Evolutionary conservation across 1,140 invertebrate genomes (phyloP).

Genomic region (Drosophila teissieri): DNA sequence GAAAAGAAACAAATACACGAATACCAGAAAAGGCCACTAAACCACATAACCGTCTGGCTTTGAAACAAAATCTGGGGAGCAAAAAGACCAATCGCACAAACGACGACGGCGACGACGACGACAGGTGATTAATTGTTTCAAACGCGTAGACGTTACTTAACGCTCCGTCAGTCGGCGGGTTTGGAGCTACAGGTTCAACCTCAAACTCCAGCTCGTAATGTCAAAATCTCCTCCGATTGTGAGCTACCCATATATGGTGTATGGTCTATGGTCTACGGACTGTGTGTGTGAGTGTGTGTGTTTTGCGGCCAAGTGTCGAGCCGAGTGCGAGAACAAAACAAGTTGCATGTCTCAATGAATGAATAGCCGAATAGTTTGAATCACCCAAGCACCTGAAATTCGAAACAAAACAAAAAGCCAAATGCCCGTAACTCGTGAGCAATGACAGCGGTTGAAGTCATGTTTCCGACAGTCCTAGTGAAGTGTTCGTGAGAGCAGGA

Average conservation of each 20-base stretch:
- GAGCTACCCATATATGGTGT: constrained; percentile 51
- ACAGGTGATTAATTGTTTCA: constrained; percentile 82
- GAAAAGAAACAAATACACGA: constrained; percentile 45
- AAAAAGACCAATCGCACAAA: constrained; percentile 62
- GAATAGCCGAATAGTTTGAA: constrained; percentile 76
- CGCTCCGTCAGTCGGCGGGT: constrained; percentile 43
- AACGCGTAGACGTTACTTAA: constrained; percentile 81
- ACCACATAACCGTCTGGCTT: constrained; percentile 64
- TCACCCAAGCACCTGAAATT: constrained; percentile 78
- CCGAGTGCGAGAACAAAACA: constrained; percentile 72
- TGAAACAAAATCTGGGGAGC: constrained; percentile 40
- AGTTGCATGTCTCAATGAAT: constrained; percentile 76
- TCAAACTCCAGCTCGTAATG: constrained; percentile 59
- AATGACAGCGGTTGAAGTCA: constrained; percentile 80
- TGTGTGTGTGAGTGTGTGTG: constrained; percentile 18
- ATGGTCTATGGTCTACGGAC: too few relatives aligned
- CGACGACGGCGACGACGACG: constrained; percentile 74
- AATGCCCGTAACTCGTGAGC: constrained; percentile 63
- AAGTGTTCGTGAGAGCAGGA: constrained; percentile 8
- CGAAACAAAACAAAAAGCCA: constrained; percentile 74
- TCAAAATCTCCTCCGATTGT: constrained; percentile 62
- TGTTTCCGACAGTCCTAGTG: constrained; percentile 35
- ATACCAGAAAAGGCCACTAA: constrained; percentile 55
- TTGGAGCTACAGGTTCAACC: constrained; percentile 51
- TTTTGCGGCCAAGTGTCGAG: constrained; percentile 65